A percentile compares a stretch with the other conserved stretches of the same genome.
These are phyloP conservation scores for Andrena camellia DNA, from an alignment of 2,888 invertebrate species.

Conservation along the genomic window DNA sequence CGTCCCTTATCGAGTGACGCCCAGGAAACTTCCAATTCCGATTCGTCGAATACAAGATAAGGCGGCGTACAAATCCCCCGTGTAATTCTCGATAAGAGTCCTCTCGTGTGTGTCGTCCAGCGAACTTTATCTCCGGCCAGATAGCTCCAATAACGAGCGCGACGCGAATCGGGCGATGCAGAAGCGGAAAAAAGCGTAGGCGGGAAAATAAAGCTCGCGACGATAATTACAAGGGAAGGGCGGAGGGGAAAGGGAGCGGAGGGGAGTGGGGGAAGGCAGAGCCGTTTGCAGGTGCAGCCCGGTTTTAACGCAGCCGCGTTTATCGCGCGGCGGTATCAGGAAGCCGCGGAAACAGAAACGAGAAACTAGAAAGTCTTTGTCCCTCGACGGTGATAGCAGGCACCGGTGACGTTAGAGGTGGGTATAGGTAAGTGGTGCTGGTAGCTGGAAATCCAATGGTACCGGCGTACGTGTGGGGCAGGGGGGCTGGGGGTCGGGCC, in stretches of 20 bases:
- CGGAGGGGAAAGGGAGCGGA: slow-evolving; percentile 11
- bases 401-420: slow-evolving; percentile 63
- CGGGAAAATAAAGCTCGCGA: slow-evolving; percentile 29
- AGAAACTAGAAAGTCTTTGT: slow-evolving; percentile 78
- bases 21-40: slow-evolving; percentile 57
- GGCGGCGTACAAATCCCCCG: slow-evolving; percentile 51
- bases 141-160: slow-evolving; percentile 1
- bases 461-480: slow-evolving; percentile 72
- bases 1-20: slow-evolving; percentile 51
- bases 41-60: slow-evolving; percentile 63
- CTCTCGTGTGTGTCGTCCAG: slow-evolving; percentile 6
- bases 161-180: background rate
- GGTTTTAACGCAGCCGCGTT: slow-evolving; percentile 63
- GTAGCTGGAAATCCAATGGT: slow-evolving; percentile 76
- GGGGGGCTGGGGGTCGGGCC: slow-evolving; percentile 52
- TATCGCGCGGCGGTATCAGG: slow-evolving; percentile 69
- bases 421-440: slow-evolving; percentile 74
- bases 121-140: slow-evolving; percentile 38
- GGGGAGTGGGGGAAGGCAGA: slow-evolving; percentile 33
- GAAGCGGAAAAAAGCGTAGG: background rate
- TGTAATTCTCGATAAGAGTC: slow-evolving; percentile 57
- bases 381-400: slow-evolving; percentile 72
- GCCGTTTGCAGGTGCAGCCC: slow-evolving; percentile 59
- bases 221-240: slow-evolving; percentile 45
- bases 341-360: slow-evolving; percentile 74